Evolutionary conservation across 2,888 invertebrate genomes (phyloP).

Genomic region (Onchidella celtica): DNA sequence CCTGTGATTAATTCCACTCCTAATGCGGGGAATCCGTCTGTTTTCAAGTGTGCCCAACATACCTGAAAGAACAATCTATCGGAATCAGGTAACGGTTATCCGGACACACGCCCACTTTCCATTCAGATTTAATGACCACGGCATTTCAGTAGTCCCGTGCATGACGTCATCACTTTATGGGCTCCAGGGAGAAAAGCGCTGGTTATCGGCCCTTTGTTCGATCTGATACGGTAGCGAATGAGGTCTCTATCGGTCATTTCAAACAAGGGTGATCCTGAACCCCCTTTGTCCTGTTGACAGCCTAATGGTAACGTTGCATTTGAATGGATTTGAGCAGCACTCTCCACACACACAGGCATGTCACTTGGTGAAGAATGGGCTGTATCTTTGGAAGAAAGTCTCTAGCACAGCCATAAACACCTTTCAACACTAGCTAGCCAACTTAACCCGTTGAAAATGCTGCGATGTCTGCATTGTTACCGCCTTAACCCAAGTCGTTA

Average conservation of each 20-base stretch:
- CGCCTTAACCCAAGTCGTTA: background rate
- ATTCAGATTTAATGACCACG: background rate
- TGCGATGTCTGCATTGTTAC: background rate
- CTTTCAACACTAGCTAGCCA: background rate
- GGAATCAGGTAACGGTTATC: background rate
- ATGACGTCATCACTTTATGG: background rate
- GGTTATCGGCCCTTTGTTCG: background rate
- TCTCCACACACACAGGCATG: background rate
- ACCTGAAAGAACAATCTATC: background rate
- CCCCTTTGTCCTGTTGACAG: too few relatives aligned
- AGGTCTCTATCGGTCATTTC: background rate
- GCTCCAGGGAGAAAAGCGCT: background rate
- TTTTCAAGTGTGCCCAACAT: background rate
- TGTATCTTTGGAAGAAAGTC: too few relatives aligned
- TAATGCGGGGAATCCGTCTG: too few relatives aligned
- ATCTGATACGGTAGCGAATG: background rate
- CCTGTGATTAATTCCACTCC: too few relatives aligned
- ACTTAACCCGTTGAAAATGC: background rate
- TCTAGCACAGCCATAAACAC: background rate
- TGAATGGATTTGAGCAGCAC: background rate
- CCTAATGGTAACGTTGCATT: background rate
- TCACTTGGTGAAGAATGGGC: too few relatives aligned
- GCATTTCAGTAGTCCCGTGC: background rate
- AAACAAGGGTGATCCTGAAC: background rate
- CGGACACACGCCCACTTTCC: background rate